phyloP scores from a whole-genome alignment of 2,888 invertebrate species.

The Gryllus longicercus region DNA sequence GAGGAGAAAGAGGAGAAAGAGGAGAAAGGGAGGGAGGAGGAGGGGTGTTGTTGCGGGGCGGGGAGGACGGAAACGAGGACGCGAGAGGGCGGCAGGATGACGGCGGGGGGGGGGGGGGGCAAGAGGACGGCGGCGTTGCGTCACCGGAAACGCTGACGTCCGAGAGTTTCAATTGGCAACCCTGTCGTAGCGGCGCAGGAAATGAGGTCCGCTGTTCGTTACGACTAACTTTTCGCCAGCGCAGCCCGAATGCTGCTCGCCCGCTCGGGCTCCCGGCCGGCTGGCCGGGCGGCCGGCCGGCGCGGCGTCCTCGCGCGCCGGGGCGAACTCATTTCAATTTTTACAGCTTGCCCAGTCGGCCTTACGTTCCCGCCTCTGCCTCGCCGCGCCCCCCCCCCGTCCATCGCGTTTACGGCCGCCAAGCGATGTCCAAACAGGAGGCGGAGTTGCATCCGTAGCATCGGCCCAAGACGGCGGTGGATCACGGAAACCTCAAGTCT shows the following conservation, averaged over 20 bases:
- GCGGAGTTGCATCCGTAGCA: too few species aligned
- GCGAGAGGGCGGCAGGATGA: neutral
- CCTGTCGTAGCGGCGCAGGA: neutral
- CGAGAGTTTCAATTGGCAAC: neutral
- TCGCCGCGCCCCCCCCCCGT: neutral
- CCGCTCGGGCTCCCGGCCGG: neutral
- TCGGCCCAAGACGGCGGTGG: too few species aligned
- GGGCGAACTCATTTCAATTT: slow-evolving; percentile 1
- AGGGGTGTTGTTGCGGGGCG: too few species aligned
- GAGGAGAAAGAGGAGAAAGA: too few species aligned
- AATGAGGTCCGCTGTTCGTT: slow-evolving; percentile 10
- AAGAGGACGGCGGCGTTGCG: neutral
- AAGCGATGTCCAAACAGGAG: neutral
- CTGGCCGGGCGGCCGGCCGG: neutral
- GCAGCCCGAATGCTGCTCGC: neutral
- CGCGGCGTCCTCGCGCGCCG: neutral
- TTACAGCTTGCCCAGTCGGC: neutral
- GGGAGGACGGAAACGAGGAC: too few species aligned
- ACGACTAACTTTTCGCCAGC: slow-evolving; percentile 7
- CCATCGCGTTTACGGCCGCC: neutral
- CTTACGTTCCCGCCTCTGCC: neutral
- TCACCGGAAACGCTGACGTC: neutral
- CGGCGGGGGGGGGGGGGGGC: neutral
- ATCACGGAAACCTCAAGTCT: too few species aligned
- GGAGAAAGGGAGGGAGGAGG: too few species aligned